Percentiles rank a stretch among this genome's conserved stretches.
phyloP scores from a whole-genome alignment of 2,797 vertebrate genomes.

The Chaenodraco wilsoni region DNA sequence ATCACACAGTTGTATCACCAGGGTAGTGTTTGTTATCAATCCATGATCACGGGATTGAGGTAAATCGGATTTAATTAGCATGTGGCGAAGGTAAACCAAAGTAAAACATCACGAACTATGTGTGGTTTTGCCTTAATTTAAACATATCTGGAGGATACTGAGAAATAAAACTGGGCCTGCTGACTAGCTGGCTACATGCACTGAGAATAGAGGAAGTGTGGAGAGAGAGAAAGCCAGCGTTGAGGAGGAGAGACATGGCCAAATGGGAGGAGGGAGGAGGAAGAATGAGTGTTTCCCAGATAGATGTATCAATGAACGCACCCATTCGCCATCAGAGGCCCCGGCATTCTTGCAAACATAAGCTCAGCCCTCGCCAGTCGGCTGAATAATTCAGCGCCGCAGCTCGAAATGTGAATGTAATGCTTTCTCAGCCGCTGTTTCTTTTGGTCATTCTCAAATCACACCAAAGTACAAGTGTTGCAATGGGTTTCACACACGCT shows the following conservation, averaged over 20 bases:
- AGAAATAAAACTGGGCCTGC: neutral
- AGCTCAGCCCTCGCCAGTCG: slow-evolving; percentile 59
- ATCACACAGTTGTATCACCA: slow-evolving; percentile 9
- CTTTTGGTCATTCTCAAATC: slow-evolving; percentile 25
- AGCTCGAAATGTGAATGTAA: slow-evolving; percentile 57
- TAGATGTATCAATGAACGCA: slow-evolving; percentile 87
- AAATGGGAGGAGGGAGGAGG: slow-evolving; percentile 69
- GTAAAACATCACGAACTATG: neutral
- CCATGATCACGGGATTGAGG: slow-evolving; percentile 52
- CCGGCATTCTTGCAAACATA: slow-evolving; percentile 62
- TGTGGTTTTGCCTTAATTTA: neutral
- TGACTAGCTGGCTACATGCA: neutral
- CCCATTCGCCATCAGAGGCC: slow-evolving; percentile 81
- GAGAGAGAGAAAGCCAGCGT: slow-evolving; percentile 47
- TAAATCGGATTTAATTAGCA: slow-evolving; percentile 47
- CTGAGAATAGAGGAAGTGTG: slow-evolving; percentile 37
- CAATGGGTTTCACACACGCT: slow-evolving; percentile 57
- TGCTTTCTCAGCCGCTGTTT: slow-evolving; percentile 24
- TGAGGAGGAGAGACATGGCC: slow-evolving; percentile 55
- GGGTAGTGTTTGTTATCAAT: slow-evolving; percentile 46
- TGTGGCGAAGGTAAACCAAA: slow-evolving; percentile 31
- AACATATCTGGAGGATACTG: neutral
- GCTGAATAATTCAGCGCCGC: slow-evolving; percentile 67
- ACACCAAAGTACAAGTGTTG: slow-evolving; percentile 44
- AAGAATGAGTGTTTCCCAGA: slow-evolving; percentile 79